Evolutionary conservation across 2,113 vertebrate species (phyloP), one percentile per base, ranked within the genome.

Genomic region (Antigone vipio): DNA sequence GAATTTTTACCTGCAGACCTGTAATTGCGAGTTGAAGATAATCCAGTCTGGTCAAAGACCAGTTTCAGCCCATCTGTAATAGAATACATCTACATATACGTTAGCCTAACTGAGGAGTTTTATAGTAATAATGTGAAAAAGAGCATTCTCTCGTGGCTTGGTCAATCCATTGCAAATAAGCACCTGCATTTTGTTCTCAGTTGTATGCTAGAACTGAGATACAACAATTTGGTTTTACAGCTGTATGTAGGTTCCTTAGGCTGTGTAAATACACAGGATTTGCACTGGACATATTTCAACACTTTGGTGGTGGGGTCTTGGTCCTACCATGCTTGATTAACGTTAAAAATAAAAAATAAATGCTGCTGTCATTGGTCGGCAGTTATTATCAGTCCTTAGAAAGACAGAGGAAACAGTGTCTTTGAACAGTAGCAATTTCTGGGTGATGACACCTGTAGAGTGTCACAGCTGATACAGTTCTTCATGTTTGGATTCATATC

Each of bases 211-310:
- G 29, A 60, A 40, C 9, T 47, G 8, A 62, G 35, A 44, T 12
- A 24, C 7, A 85, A 3, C 9, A 59, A 2, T 55, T 50, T 52
- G 7, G 3, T 24, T 81, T 76, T 78, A 47, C 11, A 74, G 9
- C 24, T 38, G 3, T 40, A 0, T 27, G 22, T 29, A 11, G 2
- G 3, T 32, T 87, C 45, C 19, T n/a, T 18, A 30, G 13, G 6
- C 16, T 52, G 19, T 8, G 14, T 35, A 44, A 78, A 40, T 29
- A 29, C 18, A 20, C 4, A 38, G 27, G 32, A 44, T 76, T 47
- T 66, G 2, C n/a, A 32, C 0, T 12, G 9, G 10, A 40, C 35
- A 16, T 1, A 2, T 38, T 79, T 81, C 35, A 67, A 4, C 5
- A 11, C 9, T 27, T 30, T 4, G 1, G 9, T 44, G 18, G 2